Evolutionary conservation across 1,140 invertebrate genomes (phyloP), one percentile per base, ranked within the genome.

Genomic region (Littorina saxatilis): DNA sequence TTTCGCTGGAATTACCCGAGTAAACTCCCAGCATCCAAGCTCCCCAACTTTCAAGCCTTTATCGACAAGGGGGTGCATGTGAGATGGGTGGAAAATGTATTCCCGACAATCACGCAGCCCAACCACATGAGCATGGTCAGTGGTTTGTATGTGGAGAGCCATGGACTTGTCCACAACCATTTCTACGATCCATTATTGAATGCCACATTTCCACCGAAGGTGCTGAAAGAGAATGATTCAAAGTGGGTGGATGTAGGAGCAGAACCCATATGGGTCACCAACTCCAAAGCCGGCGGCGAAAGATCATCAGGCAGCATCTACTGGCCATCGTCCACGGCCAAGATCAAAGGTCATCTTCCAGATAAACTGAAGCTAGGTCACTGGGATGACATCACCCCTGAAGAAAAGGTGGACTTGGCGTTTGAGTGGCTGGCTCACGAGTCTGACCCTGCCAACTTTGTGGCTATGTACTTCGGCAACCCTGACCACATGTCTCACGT

Each of bases 71-170:
- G 92, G 27, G 90, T 88, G 20, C 82, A 83, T 61, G 90, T 91
- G 2, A 77, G 83, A 74, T 85, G 85, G 70, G 58, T 91, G 43
- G 87, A 87, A 79, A 91, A 95, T 86, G 92, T 94, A 39, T 96
- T 96, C 91, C 92, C 94, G 0, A 96, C 96, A 2, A 95, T 95
- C 92, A 97, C 96, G 1, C 96, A 96, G 90, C 95, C 96, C 1
- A 96, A 96, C 92, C 96, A 97, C 92, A 95, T 95, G 86, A 94
- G 95, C 0, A 95, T 97, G 61, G 95, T 94, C 0, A 97, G 96
- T 39, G 96, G 96, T 7, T 87, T 96, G 35, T 96, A 95, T 88
- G 93, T 94, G 0, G 96, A 96, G 90, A 93, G 91, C 72, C 96
- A 97, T 92, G 96, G 96, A 9, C 95, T 97, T 76, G 88, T 96